Base-by-base conservation (phyloP, 2,888 invertebrate species). In the Diadegma fenestrale region DNA sequence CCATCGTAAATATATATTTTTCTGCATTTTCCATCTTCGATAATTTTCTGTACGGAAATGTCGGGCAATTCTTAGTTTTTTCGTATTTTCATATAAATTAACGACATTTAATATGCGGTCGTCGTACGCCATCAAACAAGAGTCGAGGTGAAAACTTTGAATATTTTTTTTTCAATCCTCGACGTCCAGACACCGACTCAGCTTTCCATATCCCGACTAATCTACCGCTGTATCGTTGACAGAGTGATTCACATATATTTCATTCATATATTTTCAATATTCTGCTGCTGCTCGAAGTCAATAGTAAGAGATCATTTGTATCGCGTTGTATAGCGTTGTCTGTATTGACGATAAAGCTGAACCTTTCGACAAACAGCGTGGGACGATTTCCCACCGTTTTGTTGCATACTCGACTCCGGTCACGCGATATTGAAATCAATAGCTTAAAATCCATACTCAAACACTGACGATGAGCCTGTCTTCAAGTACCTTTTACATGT, bases 301-400 rank as follows among this genome's bases (percentile, higher is more conserved):
- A 54, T 30, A 43, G 79, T 45, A 77, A 75, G 76, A 68, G 81
- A 87, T 54, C 82, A 85, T 88, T 88, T 88, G 88, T 89, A 89
- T 89, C 87, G 89, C 87, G 89, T 63, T 71, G 75, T 22, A 43
- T 45, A 51, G 72, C 71, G 43, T 33, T 41, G 88, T 87, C 88
- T 91, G 88, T 91, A 90, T 93, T 93, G 91, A 90, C 91, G 89
- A 86, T 89, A 84, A 76, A 89, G 92, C 90, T 93, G 45, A 93
- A 90, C 91, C 88, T 84, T 83, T 86, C 77, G 82, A 84, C 90
- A 92, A 92, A 92, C 87, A 88, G 80, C 77, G 73, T 73, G n/a
- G 69, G 41, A 69, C 87, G 89, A 89, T 89, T 90, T 87, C 80
- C 84, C 75, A 72, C 48, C 82, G 78, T 69, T 79, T 80, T 66